phyloP scores from a whole-genome alignment of 2,888 invertebrate genomes.

The Diabrotica balteata region DNA sequence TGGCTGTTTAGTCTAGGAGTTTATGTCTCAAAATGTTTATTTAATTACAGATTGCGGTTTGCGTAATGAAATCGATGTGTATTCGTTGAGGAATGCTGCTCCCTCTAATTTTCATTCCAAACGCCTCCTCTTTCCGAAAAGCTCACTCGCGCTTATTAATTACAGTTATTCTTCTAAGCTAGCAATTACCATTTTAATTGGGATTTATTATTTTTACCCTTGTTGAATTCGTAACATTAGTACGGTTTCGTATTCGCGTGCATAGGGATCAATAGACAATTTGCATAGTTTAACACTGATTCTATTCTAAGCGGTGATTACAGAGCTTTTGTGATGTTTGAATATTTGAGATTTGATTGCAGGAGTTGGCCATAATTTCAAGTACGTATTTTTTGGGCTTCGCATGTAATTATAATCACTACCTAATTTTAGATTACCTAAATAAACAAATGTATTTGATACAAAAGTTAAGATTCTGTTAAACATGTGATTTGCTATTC shows the following conservation, averaged over 20 bases:
- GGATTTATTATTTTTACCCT: conserved; percentile 30
- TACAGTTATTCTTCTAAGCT: conserved; percentile 35
- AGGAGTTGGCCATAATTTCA: background rate
- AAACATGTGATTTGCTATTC: too few relatives aligned
- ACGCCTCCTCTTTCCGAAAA: conserved; percentile 24
- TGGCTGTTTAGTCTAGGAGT: too few relatives aligned
- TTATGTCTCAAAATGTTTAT: conserved; percentile 42
- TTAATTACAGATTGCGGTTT: conserved; percentile 44
- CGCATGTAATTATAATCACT: too few relatives aligned
- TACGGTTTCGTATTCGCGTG: conserved; percentile 20
- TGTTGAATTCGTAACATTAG: conserved; percentile 29
- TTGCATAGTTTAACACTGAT: conserved; percentile 26
- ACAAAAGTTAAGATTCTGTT: too few relatives aligned
- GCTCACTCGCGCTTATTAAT: conserved; percentile 33
- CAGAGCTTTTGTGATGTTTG: background rate
- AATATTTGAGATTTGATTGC: background rate
- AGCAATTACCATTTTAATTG: conserved; percentile 36
- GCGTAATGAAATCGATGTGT: conserved; percentile 43
- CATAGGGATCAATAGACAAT: conserved; percentile 20
- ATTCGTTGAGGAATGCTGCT: conserved; percentile 35
- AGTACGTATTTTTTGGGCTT: too few relatives aligned
- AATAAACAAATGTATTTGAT: too few relatives aligned
- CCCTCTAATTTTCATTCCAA: conserved; percentile 39
- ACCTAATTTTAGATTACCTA: too few relatives aligned
- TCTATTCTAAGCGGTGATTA: conserved; percentile 10